Conservation (phyloP, 1,140 invertebrate genomes). For the Wasmannia auropunctata region DNA sequence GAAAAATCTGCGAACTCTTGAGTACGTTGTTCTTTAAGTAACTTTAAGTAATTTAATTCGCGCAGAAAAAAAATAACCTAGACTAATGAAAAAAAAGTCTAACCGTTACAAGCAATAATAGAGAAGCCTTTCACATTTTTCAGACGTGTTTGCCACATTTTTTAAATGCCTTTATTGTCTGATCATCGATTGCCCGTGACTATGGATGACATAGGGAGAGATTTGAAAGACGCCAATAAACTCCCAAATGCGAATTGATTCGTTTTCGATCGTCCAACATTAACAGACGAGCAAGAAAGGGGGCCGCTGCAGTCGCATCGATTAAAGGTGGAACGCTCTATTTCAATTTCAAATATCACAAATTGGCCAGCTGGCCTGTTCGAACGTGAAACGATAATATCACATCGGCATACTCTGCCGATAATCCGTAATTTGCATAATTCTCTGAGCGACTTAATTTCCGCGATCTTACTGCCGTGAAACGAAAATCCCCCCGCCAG, state of each 20-base stretch:
- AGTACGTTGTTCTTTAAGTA: background rate
- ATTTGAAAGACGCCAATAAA: background rate
- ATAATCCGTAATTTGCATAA: conserved; percentile 70
- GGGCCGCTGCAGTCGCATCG: conserved; percentile 6
- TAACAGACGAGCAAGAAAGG: background rate
- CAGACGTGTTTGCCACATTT: background rate
- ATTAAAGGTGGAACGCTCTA: conserved; percentile 66
- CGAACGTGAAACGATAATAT: conserved; percentile 67
- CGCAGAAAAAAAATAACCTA: background rate
- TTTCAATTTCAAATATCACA: conserved; percentile 71
- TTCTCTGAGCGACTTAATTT: conserved; percentile 67
- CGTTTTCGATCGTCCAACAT: background rate
- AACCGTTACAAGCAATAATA: background rate
- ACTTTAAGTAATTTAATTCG: too few relatives aligned
- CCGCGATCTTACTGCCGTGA: conserved; percentile 34
- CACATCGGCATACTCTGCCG: conserved; percentile 49
- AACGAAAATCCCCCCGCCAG: conserved; percentile 26
- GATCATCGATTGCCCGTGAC: background rate
- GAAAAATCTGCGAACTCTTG: background rate
- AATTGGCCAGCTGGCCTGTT: conserved; percentile 32
- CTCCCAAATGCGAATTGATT: background rate
- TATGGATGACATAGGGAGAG: background rate
- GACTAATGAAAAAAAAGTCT: background rate
- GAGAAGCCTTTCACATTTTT: conserved; percentile 13
- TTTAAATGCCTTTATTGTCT: background rate